Evolutionary conservation across 2,888 invertebrate genomes (phyloP).

Genomic region (Notodonta ziczac): DNA sequence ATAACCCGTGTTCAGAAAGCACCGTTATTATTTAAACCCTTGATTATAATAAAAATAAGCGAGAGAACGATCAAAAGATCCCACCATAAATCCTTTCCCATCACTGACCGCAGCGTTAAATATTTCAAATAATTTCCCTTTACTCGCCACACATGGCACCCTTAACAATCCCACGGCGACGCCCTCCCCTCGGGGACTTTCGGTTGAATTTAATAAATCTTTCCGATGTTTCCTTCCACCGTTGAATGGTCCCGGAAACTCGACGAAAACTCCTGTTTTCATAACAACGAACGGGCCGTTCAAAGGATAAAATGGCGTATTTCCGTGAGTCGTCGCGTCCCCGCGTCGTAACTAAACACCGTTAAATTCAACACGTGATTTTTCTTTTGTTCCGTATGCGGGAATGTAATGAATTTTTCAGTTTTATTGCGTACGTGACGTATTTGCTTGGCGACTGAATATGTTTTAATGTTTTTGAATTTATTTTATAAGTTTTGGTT

Average conservation of each 20-base stretch:
- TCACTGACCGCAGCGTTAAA: slow-evolving; percentile 12
- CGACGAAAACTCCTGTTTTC: slow-evolving; percentile 55
- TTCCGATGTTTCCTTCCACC: slow-evolving; percentile 55
- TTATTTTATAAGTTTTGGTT: too few species aligned
- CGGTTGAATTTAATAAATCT: slow-evolving; percentile 68
- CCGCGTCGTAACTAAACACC: slow-evolving; percentile 37
- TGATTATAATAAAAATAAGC: background rate
- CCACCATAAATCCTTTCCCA: slow-evolving; percentile 19
- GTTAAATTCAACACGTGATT: slow-evolving; percentile 45
- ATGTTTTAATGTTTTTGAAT: background rate
- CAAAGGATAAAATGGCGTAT: slow-evolving; percentile 61
- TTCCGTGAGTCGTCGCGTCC: slow-evolving; percentile 43
- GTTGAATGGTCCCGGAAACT: slow-evolving; percentile 54
- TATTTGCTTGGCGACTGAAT: background rate
- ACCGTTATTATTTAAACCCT: too few species aligned
- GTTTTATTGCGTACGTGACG: slow-evolving; percentile 23
- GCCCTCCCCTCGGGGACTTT: slow-evolving; percentile 33
- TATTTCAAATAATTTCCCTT: slow-evolving; percentile 12
- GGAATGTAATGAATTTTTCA: slow-evolving; percentile 30
- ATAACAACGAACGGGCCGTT: slow-evolving; percentile 50
- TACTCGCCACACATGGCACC: slow-evolving; percentile 23
- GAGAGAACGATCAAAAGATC: background rate
- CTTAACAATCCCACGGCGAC: slow-evolving; percentile 38
- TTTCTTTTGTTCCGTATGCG: slow-evolving; percentile 30
- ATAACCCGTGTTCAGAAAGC: too few species aligned